These are phyloP conservation scores for Sander lucioperca DNA, from an alignment of 2,113 vertebrate genomes.

Conservation along the genomic window DNA sequence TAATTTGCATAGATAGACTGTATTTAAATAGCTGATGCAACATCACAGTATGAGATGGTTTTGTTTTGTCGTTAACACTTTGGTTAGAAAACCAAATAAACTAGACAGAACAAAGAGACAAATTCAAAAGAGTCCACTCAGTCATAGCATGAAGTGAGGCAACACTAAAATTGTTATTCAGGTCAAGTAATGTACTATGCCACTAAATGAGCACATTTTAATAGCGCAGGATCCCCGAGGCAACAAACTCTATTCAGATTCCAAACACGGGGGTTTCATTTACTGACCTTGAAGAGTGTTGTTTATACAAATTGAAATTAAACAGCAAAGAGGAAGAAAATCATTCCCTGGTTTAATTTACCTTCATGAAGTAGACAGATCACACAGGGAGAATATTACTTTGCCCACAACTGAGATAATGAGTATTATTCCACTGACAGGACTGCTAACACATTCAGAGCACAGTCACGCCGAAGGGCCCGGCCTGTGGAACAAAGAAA, in stretches of 20 bases:
- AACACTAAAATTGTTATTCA: conserved; percentile 77
- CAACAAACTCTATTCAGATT: conserved; percentile 73
- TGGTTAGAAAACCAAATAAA: conserved; percentile 25
- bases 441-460: conserved; percentile 61
- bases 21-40: conserved; percentile 39
- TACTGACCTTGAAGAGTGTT: conserved; percentile 81
- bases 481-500: conserved; percentile 47
- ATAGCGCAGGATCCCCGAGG: conserved; percentile 71
- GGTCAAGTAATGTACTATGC: conserved; percentile 69
- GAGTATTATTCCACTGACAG: conserved; percentile 55
- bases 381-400: conserved; percentile 54
- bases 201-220: conserved; percentile 79
- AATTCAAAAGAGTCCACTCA: conserved; percentile 37
- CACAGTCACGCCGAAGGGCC: conserved; percentile 34
- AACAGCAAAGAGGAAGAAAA: conserved; percentile 69
- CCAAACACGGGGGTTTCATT: conserved; percentile 67
- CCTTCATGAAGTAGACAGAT: conserved; percentile 68
- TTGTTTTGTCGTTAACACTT: not conserved
- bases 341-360: conserved; percentile 67
- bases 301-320: conserved; percentile 80
- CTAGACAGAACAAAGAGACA: conserved; percentile 25
- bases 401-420: conserved; percentile 62
- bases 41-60: not conserved
- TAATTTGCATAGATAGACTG: conserved; percentile 25
- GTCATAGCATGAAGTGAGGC: conserved; percentile 42